Conservation (phyloP, 2,113 vertebrate species). For the Camelus bactrianus region DNA sequence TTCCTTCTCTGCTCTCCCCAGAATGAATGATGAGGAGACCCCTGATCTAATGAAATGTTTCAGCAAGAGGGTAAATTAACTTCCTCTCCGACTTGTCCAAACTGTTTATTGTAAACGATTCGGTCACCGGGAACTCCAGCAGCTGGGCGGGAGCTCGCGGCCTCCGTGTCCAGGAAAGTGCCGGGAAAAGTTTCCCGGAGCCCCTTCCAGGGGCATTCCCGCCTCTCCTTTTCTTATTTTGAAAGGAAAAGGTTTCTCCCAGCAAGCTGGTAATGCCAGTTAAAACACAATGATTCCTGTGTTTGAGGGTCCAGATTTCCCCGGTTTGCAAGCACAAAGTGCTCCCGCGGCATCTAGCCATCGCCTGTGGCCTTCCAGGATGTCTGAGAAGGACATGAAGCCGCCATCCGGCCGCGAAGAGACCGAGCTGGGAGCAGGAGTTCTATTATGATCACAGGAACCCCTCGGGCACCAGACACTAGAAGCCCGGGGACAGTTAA, state of each 20-base stretch:
- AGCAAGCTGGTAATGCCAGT: neutral
- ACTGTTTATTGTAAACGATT: neutral
- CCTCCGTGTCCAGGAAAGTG: accelerated
- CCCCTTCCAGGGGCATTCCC: accelerated
- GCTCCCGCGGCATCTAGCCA: neutral
- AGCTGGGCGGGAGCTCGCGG: accelerated
- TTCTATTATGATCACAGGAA: accelerated
- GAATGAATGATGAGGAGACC: neutral
- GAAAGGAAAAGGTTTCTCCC: neutral
- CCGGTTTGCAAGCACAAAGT: neutral
- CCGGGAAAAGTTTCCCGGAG: neutral
- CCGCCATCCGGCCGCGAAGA: accelerated
- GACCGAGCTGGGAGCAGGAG: accelerated
- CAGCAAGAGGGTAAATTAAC: neutral
- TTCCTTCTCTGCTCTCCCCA: neutral
- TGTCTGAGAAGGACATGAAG: accelerated
- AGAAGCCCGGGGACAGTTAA: accelerated
- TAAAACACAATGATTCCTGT: neutral
- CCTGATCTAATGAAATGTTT: neutral
- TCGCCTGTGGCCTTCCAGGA: accelerated
- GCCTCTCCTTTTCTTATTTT: neutral
- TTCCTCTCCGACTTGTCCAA: neutral
- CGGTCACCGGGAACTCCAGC: accelerated
- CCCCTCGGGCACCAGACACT: accelerated
- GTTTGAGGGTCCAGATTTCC: neutral